phyloP scores from a whole-genome alignment of 2,113 vertebrate species.

The Nymphicus hollandicus region DNA sequence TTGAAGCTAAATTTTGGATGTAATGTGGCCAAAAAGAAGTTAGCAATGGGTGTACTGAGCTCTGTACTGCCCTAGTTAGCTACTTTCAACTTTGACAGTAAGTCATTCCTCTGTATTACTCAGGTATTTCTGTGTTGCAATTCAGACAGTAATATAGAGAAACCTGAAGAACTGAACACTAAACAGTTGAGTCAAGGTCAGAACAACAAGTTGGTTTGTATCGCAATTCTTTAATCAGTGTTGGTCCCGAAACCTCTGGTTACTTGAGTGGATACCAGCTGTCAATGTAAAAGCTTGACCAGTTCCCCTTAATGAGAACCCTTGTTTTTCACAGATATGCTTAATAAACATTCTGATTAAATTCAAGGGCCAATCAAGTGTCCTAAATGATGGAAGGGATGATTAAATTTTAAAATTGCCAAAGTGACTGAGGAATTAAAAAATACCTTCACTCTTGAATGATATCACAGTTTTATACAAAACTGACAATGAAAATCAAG shows the following conservation, averaged over 20 bases:
- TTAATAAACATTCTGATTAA: constrained; percentile 27
- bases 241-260: not conserved
- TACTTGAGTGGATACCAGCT: not conserved
- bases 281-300: not conserved
- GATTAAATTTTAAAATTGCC: constrained; percentile 34
- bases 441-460: not conserved
- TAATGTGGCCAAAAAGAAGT: not conserved
- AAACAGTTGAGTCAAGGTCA: not conserved
- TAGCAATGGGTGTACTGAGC: not conserved
- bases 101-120: not conserved
- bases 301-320: constrained; percentile 7
- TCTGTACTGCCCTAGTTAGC: not conserved
- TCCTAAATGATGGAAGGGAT: constrained; percentile 32
- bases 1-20: not conserved
- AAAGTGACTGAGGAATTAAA: not conserved
- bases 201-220: not conserved
- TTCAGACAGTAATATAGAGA: not conserved
- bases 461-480: not conserved
- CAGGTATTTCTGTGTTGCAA: not conserved
- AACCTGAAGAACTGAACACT: not conserved
- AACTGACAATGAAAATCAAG: not conserved
- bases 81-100: not conserved
- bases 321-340: not conserved
- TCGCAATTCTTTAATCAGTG: not conserved
- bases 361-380: constrained; percentile 4